These are phyloP conservation scores for Salarias fasciatus DNA, from an alignment of 2,797 vertebrate species.

Conservation along the genomic window DNA sequence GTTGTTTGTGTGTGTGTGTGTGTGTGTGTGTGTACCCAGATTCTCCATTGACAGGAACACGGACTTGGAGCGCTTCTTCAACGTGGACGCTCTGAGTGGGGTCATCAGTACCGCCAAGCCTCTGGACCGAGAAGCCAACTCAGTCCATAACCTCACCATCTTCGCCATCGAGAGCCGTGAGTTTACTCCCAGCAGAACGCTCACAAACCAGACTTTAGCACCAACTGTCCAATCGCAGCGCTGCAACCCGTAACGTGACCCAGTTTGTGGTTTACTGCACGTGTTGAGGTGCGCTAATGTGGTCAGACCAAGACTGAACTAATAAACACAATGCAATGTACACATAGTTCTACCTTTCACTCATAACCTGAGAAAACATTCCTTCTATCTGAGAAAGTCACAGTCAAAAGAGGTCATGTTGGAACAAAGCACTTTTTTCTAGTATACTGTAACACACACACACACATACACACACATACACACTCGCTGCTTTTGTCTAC, in stretches of 20 bases:
- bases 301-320: too few relatives aligned
- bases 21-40: conserved; percentile 72
- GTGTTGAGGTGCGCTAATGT: too few relatives aligned
- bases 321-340: too few relatives aligned
- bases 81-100: conserved; percentile 93
- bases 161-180: conserved; percentile 95
- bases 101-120: conserved; percentile 93
- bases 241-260: not conserved
- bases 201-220: not conserved
- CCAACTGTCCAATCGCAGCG: not conserved
- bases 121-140: conserved; percentile 93
- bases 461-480: too few relatives aligned
- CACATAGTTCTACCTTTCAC: too few relatives aligned
- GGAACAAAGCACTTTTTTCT: too few relatives aligned
- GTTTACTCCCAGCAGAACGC: conserved; percentile 59
- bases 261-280: too few relatives aligned
- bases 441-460: too few relatives aligned
- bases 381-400: too few relatives aligned
- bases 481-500: not conserved
- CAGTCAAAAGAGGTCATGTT: too few relatives aligned
- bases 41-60: conserved; percentile 98
- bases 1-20: conserved; percentile 17
- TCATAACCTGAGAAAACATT: too few relatives aligned
- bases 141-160: conserved; percentile 95
- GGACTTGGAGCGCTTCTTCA: conserved; percentile 96